phyloP scores from a whole-genome alignment of 2,888 invertebrate species.

The Chouioia cunea region DNA sequence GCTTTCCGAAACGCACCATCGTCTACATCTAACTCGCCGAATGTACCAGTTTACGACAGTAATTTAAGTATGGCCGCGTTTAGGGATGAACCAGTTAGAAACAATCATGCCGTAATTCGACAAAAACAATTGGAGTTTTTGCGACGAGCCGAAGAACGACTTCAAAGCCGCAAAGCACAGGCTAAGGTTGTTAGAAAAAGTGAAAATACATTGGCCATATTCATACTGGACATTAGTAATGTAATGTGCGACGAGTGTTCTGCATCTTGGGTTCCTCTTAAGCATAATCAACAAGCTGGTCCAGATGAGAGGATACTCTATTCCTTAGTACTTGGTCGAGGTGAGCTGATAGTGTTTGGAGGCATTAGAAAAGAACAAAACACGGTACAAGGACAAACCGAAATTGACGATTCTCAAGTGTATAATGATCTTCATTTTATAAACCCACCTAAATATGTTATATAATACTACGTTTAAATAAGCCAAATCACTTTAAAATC shows the following conservation, averaged over 20 bases:
- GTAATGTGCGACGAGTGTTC: conserved; percentile 75
- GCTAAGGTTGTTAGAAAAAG: conserved; percentile 73
- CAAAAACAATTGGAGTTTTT: conserved; percentile 76
- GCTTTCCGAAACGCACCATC: conserved; percentile 42
- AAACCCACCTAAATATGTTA: conserved; percentile 63
- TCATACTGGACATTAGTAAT: conserved; percentile 86
- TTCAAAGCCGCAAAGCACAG: conserved; percentile 64
- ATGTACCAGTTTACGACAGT: conserved; percentile 63
- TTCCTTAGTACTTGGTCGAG: conserved; percentile 88
- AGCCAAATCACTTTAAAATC: conserved; percentile 7
- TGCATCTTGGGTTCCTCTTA: conserved; percentile 80
- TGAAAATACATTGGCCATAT: conserved; percentile 82
- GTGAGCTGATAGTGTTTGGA: conserved; percentile 96
- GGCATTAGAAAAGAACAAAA: conserved; percentile 87
- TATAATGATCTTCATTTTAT: conserved; percentile 67
- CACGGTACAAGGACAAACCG: conserved; percentile 69
- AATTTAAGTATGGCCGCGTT: conserved; percentile 74
- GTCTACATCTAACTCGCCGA: conserved; percentile 36
- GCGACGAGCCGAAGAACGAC: conserved; percentile 76
- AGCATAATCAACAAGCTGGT: conserved; percentile 76
- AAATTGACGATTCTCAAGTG: conserved; percentile 63
- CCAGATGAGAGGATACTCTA: conserved; percentile 94
- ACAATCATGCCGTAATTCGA: conserved; percentile 68
- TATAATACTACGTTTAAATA: conserved; percentile 52
- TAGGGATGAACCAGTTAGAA: conserved; percentile 61